Evolutionary conservation across 2,113 vertebrate species (phyloP), one percentile per base, ranked within the genome.

Genomic region (Sterrhoptilus dennistouni): DNA sequence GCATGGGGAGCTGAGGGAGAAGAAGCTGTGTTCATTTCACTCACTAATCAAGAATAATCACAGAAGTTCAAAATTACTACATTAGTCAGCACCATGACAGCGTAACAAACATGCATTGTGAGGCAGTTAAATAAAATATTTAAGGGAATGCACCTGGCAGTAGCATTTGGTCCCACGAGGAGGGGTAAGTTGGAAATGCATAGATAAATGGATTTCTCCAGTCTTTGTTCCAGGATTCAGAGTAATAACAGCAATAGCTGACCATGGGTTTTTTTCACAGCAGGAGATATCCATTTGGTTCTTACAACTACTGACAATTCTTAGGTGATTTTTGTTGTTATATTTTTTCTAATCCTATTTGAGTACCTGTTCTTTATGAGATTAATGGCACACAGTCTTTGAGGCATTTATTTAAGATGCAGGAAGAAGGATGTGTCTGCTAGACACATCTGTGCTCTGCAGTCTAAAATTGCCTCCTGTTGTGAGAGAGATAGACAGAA

Each of bases 351-450:
- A 81, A 91, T 90, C 83, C 82, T 87, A 70, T 90, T 59, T 94
- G 71, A 96, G 85, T 86, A 95, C 82, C 95, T 92, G 71, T 29
- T 94, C 94, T 93, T 88, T 45, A 78, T 52, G 83, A 95, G 75
- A 96, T 92, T 88, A 96, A 94, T 92, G 79, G 75, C 40, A 89
- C 4, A 2, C 82, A 74, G 68, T 77, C 84, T 94, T 71, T 36
- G 28, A 95, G 88, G 93, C 69, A 40, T 60, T 90, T 86, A 59
- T 50, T 96, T 96, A 96, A 95, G 87, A 96, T 95, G 79, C 93
- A 90, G 79, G 56, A 94, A 88, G 82, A 95, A 86, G 76, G 71
- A 95, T 88, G 28, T 83, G 56, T 95, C 93, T 94, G 79, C 52
- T 89, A 93, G 88, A 86, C 79, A 78, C 82, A 94, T 94, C 82